Percentiles rank a stretch among this genome's conserved stretches.
phyloP scores from a whole-genome alignment of 1,140 invertebrate species.

The Drosophila obscura region DNA sequence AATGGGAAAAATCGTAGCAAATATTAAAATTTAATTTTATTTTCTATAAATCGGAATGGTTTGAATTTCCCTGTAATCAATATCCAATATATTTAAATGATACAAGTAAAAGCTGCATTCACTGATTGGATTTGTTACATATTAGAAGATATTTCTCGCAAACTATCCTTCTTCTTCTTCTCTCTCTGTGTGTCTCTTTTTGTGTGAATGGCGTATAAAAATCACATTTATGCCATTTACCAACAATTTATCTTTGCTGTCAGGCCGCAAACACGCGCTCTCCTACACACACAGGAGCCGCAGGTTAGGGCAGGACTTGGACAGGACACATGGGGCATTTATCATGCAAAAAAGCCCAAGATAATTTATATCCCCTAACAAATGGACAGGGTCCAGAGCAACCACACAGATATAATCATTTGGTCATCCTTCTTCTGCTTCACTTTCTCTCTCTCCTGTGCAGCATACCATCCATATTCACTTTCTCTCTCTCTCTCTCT shows the following conservation, averaged over 20 bases:
- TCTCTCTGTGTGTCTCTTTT: constrained; percentile 5
- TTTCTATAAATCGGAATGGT: too few species aligned
- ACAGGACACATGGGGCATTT: constrained; percentile 62
- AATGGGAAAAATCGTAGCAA: constrained; percentile 1
- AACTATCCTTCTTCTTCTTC: not conserved
- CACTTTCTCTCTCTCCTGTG: constrained; percentile 17
- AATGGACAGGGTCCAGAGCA: constrained; percentile 66
- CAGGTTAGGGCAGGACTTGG: constrained; percentile 11
- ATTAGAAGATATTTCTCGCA: constrained; percentile 43
- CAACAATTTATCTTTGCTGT: constrained; percentile 80
- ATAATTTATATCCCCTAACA: constrained; percentile 78
- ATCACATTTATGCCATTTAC: constrained; percentile 82
- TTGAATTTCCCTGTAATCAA: not conserved
- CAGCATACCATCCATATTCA: constrained; percentile 1
- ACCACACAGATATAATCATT: constrained; percentile 49
- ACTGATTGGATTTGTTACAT: constrained; percentile 42
- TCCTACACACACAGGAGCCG: constrained; percentile 22
- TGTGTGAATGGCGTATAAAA: constrained; percentile 62
- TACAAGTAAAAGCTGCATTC: constrained; percentile 37
- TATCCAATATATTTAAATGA: constrained; percentile 56
- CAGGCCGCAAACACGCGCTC: constrained; percentile 72
- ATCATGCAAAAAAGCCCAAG: constrained; percentile 76
- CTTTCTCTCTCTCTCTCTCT: constrained; percentile 21
- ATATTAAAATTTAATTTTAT: constrained; percentile 1
- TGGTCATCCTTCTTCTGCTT: constrained; percentile 46